Conservation (phyloP, 2,113 vertebrate genomes). For the Lepus europaeus region DNA sequence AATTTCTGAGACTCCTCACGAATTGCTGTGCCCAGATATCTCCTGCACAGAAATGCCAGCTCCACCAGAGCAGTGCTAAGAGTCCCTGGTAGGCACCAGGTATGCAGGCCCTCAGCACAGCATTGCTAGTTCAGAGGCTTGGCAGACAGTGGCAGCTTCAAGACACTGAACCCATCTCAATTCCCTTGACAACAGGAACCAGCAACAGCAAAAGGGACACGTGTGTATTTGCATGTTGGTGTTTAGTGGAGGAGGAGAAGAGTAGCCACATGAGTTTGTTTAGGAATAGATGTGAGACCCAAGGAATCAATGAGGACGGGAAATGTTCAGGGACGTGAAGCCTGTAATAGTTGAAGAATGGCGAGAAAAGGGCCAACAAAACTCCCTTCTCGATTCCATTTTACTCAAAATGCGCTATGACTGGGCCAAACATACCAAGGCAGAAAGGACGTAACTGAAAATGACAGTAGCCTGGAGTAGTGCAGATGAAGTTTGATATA, state of each 20-base stretch:
- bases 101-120: rapidly evolving
- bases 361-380: background rate
- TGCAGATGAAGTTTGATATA: background rate
- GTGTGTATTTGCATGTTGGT: background rate
- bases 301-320: background rate
- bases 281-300: rapidly evolving
- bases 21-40: background rate
- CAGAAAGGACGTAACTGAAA: conserved; percentile 48
- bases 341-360: background rate
- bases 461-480: conserved; percentile 56
- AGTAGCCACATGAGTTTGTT: background rate
- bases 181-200: background rate
- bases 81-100: background rate
- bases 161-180: background rate
- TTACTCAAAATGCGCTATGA: background rate
- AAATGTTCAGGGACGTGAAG: background rate
- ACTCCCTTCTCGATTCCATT: background rate
- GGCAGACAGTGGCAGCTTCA: background rate
- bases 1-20: background rate
- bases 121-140: background rate
- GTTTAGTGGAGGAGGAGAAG: background rate
- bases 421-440: background rate
- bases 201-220: background rate
- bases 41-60: background rate
- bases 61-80: no score